These are phyloP conservation scores for Nothobranchius kuhntae DNA, from an alignment of 2,113 vertebrate genomes.

Conservation along the genomic window DNA sequence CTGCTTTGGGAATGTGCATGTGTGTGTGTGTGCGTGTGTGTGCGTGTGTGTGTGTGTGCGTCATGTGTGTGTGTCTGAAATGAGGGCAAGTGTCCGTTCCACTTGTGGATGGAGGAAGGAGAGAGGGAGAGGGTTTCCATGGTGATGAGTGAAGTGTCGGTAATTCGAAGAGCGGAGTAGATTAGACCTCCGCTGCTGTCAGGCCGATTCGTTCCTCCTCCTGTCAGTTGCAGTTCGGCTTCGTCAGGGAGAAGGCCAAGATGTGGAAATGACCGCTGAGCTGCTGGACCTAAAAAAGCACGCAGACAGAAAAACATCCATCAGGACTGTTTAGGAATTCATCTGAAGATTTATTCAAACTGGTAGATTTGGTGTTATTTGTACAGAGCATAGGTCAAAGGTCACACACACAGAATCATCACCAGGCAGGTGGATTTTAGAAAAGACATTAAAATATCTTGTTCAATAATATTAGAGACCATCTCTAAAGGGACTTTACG, in stretches of 20 bases:
- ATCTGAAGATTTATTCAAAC: too few relatives aligned
- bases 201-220: slow-evolving; percentile 88
- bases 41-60: slow-evolving; percentile 20
- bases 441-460: too few relatives aligned
- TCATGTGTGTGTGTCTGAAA: slow-evolving; percentile 37
- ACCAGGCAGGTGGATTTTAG: too few relatives aligned
- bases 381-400: too few relatives aligned
- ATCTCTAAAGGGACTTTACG: too few relatives aligned
- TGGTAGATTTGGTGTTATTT: too few relatives aligned
- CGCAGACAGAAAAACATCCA: not conserved
- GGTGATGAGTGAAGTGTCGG: slow-evolving; percentile 86
- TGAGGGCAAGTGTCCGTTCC: slow-evolving; percentile 31
- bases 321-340: not conserved
- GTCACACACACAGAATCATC: too few relatives aligned
- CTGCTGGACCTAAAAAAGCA: slow-evolving; percentile 85
- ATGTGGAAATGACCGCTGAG: slow-evolving; percentile 94
- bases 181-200: slow-evolving; percentile 86
- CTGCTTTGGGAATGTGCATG: slow-evolving; percentile 36
- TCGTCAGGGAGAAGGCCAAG: slow-evolving; percentile 90
- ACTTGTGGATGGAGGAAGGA: slow-evolving; percentile 44
- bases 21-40: slow-evolving; percentile 16
- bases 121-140: slow-evolving; percentile 63
- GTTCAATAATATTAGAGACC: too few relatives aligned
- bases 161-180: slow-evolving; percentile 68
- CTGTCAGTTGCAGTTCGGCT: slow-evolving; percentile 91